phyloP scores from a whole-genome alignment of 2,888 invertebrate species.

The Drosophila pseudotakahashii region DNA sequence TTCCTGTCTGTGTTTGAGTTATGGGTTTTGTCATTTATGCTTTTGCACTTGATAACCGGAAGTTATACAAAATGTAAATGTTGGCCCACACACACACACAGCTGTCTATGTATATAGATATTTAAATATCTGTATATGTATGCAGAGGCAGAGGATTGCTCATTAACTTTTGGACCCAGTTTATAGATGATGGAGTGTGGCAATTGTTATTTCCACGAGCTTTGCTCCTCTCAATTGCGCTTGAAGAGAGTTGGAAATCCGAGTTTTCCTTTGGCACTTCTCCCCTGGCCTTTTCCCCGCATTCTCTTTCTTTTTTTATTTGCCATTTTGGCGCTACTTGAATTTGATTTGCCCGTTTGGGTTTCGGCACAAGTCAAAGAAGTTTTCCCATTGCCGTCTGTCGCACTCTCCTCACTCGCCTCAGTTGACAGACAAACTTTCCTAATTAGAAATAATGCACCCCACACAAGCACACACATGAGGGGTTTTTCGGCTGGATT shows the following conservation, averaged over 20 bases:
- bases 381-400: conserved; percentile 50
- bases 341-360: conserved; percentile 68
- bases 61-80: conserved; percentile 73
- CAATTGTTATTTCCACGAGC: conserved; percentile 32
- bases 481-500: conserved; percentile 11
- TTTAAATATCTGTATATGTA: neutral
- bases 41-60: conserved; percentile 57
- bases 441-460: conserved; percentile 78
- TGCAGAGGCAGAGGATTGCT: conserved; percentile 44
- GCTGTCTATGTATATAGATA: neutral
- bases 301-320: conserved; percentile 19
- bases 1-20: conserved; percentile 43
- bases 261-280: conserved; percentile 23
- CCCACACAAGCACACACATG: conserved; percentile 49
- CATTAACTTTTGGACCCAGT: conserved; percentile 62
- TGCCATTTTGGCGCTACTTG: conserved; percentile 48
- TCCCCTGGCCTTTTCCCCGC: neutral
- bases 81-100: conserved; percentile 44
- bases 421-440: conserved; percentile 64
- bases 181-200: conserved; percentile 24
- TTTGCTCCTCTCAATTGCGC: conserved; percentile 49
- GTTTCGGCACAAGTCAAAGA: conserved; percentile 56
- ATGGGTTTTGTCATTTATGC: conserved; percentile 58
- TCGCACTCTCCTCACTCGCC: conserved; percentile 18
- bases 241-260: conserved; percentile 37